Conservation (phyloP, 2,888 invertebrate species). For the Acleris literana region DNA sequence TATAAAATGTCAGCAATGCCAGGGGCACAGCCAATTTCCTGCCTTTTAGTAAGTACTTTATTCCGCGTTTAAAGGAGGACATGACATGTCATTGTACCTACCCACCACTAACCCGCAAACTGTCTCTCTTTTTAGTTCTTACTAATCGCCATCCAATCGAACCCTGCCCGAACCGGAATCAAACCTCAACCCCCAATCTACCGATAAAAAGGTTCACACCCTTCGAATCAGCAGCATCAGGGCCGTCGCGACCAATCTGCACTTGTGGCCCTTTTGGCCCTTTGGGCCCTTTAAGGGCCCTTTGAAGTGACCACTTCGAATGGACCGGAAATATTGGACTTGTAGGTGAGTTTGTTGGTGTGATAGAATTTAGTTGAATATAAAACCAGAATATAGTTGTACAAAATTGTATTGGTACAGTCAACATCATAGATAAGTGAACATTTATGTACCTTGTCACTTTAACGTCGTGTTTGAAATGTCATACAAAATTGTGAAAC, state of each 20-base stretch:
- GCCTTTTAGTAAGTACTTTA: no score
- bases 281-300: slow-evolving; percentile 19
- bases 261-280: slow-evolving; percentile 33
- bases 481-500: no score
- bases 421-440: no score
- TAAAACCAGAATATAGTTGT: background rate
- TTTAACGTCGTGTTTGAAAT: no score
- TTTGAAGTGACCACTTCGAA: slow-evolving; percentile 30
- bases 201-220: slow-evolving; percentile 31
- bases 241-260: slow-evolving; percentile 30
- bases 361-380: background rate
- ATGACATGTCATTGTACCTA: no score
- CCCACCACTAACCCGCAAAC: no score
- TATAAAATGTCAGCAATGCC: no score
- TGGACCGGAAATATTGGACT: slow-evolving; percentile 30
- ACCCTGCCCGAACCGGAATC: slow-evolving; percentile 6
- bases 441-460: no score
- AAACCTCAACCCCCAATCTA: slow-evolving; percentile 21
- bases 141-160: background rate
- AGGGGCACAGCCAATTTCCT: no score
- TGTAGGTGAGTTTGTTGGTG: slow-evolving; percentile 8
- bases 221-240: slow-evolving; percentile 28
- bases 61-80: no score
- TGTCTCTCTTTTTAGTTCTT: background rate
- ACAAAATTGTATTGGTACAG: background rate